Base-by-base conservation (phyloP, 2,113 vertebrate genomes). In the Myiagra hebetior region DNA sequence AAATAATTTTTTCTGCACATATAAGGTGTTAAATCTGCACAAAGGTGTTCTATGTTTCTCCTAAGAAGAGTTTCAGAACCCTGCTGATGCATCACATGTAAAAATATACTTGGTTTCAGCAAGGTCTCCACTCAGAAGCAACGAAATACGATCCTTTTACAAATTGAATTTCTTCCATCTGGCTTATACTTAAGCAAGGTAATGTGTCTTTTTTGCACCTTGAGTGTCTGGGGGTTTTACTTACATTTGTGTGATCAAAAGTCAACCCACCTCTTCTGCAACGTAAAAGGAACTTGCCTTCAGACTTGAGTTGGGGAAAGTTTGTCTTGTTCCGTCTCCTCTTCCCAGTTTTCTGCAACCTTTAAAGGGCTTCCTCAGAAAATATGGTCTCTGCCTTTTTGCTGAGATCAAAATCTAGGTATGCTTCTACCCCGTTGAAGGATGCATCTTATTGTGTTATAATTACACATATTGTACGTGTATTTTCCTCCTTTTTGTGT, bases 41-140 rank as follows among this genome's bases (percentile, higher is more conserved):
- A 95, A 92, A 92, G 2, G 1, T 53, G 16, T 91, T 80, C 74
- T 90, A 49, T 96, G 62, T 90, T 91, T 82, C 76, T 92, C 59
- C 76, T 67, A 59, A 84, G 64, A 44, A 77, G 42, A 83, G 47
- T 88, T 85, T 75, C 88, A 96, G 80, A 91, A 70, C 24, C 72
- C 91, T 52, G 72, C 83, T 95, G 86, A 67, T 86, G 42, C 28
- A 63, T 55, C 83, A 55, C 63, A 89, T 13, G 1, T 85, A 41
- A 73, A 88, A 91, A 86, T 95, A 74, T 62, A 94, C 37, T 92
- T 90, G 22, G n/a, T 93, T 95, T 95, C 67, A 88, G 37, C 62
- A 88, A 94, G 50, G 15, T 30, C 59, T 93, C 31, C 27, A 33
- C 55, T 74, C 50, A 86, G 35, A 86, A 89, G 47, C 63, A 77